phyloP scores from a whole-genome alignment of 2,888 invertebrate species.

The Sisyra nigra region DNA sequence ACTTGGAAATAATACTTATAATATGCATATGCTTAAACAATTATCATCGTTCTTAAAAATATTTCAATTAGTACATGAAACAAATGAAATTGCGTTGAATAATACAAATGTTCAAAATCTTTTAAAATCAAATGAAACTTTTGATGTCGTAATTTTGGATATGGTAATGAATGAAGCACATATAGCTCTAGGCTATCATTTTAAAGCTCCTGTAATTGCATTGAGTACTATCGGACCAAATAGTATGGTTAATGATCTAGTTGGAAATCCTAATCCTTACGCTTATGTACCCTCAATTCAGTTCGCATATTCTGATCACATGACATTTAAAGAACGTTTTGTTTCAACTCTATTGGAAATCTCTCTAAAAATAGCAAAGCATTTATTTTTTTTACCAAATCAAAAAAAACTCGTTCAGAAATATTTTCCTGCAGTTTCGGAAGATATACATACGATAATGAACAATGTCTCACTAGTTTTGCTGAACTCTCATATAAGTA shows the following conservation, averaged over 20 bases:
- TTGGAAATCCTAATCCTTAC: conserved; percentile 20
- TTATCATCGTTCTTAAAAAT: too few relatives aligned
- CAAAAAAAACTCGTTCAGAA: conserved; percentile 12
- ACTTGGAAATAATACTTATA: too few relatives aligned
- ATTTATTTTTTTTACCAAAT: conserved; percentile 9
- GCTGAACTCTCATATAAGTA: conserved; percentile 14
- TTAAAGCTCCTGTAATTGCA: conserved; percentile 21
- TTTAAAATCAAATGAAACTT: conserved; percentile 14
- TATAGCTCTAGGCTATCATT: conserved; percentile 20
- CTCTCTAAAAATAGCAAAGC: conserved; percentile 5
- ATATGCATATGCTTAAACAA: too few relatives aligned
- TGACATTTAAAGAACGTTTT: conserved; percentile 21
- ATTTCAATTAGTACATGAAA: too few relatives aligned
- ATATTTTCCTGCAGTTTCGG: conserved; percentile 14
- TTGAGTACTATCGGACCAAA: conserved; percentile 18
- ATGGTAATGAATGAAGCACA: conserved; percentile 21
- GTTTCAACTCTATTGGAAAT: conserved; percentile 16
- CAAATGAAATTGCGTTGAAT: background rate
- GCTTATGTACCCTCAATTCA: conserved; percentile 21
- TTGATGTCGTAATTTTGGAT: conserved; percentile 19
- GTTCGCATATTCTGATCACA: conserved; percentile 17
- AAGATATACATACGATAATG: conserved; percentile 11
- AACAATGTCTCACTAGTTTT: conserved; percentile 13
- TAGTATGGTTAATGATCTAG: conserved; percentile 15
- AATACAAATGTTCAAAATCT: conserved; percentile 7